A percentile compares a stretch with the other conserved stretches of the same genome.
These are phyloP conservation scores for Arremon aurantiirostris DNA, from an alignment of 2,797 vertebrate genomes.

Conservation along the genomic window DNA sequence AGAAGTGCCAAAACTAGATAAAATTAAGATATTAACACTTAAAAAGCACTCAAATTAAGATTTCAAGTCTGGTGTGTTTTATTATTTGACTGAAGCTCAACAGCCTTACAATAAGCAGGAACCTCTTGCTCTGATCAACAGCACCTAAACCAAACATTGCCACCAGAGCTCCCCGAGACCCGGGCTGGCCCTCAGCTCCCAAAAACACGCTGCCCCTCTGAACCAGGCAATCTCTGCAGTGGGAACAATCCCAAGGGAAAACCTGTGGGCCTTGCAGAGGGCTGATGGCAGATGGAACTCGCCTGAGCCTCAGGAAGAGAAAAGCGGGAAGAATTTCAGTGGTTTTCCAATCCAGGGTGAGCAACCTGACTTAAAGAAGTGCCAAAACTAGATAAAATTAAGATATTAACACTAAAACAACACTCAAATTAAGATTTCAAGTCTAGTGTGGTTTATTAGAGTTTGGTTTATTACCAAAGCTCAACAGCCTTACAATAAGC, in stretches of 20 bases:
- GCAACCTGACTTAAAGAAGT: background rate
- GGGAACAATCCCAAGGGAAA: constrained; percentile 37
- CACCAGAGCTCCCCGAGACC: constrained; percentile 40
- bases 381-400: background rate
- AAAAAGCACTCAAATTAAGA: too few relatives aligned
- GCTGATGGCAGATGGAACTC: background rate
- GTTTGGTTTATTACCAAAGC: background rate
- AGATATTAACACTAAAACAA: background rate
- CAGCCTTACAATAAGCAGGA: background rate
- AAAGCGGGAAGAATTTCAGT: background rate
- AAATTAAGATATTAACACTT: too few relatives aligned
- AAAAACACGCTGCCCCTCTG: constrained; percentile 23
- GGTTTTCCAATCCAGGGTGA: background rate
- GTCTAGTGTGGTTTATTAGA: background rate
- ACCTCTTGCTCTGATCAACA: background rate
- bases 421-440: background rate
- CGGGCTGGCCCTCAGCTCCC: constrained; percentile 44
- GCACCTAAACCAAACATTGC: background rate
- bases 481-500: background rate
- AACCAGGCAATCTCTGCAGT: constrained; percentile 10
- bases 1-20: background rate
- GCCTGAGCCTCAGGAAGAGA: background rate
- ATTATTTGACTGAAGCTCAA: background rate
- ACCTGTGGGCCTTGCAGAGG: background rate
- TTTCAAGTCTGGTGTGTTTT: background rate